Percentiles rank a stretch among this genome's conserved stretches.
Conservation (phyloP, 2,888 invertebrate genomes). For the Axea sp. region DNA sequence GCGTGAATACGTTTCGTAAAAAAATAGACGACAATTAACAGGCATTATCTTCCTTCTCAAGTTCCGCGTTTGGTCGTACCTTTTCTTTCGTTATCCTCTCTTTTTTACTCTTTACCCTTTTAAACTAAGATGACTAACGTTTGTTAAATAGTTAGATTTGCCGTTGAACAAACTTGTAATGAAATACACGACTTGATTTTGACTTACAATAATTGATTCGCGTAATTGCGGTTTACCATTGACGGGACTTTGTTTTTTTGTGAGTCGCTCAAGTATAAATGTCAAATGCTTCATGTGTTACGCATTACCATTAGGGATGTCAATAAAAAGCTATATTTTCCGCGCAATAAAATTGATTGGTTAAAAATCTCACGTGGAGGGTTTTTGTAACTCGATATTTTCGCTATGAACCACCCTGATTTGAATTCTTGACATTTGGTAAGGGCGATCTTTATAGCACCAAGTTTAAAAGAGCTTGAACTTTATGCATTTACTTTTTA, state of each 20-base stretch:
- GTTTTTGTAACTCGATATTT: too few species aligned
- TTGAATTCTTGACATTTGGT: too few species aligned
- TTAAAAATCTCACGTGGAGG: too few species aligned
- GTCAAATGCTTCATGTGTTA: too few species aligned
- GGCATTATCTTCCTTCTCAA: slow-evolving; percentile 38
- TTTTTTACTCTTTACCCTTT: slow-evolving; percentile 12
- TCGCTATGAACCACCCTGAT: too few species aligned
- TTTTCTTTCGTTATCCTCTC: slow-evolving; percentile 1
- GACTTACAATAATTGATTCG: slow-evolving; percentile 39
- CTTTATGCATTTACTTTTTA: too few species aligned
- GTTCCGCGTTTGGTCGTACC: slow-evolving; percentile 20
- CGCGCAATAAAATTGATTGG: too few species aligned
- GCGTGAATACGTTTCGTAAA: slow-evolving; percentile 51
- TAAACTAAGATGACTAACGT: slow-evolving; percentile 34
- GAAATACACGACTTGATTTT: slow-evolving; percentile 13
- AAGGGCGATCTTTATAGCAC: too few species aligned
- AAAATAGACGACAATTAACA: slow-evolving; percentile 51
- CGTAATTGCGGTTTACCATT: slow-evolving; percentile 33
- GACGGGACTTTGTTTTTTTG: neutral
- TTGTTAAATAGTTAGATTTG: slow-evolving; percentile 31
- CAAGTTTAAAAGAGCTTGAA: too few species aligned
- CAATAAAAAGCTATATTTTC: too few species aligned
- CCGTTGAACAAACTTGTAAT: slow-evolving; percentile 24
- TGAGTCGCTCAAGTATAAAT: too few species aligned
- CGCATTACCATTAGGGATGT: too few species aligned